Conservation (phyloP, 2,797 vertebrate species). For the Hypotaenidia okinawae region DNA sequence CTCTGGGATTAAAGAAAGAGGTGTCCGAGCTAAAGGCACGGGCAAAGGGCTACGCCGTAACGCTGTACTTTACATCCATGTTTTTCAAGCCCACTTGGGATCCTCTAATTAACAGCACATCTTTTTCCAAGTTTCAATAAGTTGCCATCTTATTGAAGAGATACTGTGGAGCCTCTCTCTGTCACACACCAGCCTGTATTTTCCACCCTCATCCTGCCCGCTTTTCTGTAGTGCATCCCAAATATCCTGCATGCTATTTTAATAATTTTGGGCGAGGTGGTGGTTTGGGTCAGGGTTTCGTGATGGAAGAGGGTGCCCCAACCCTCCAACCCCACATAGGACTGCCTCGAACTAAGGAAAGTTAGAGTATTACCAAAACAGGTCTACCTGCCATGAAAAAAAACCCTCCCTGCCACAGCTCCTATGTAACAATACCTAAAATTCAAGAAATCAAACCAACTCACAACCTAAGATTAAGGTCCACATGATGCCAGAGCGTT, state of each 20-base stretch:
- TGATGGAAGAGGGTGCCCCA: background rate
- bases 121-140: background rate
- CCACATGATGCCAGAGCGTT: background rate
- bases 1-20: background rate
- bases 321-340: background rate
- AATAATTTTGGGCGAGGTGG: background rate
- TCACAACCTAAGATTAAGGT: conserved; percentile 42
- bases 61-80: fast-evolving
- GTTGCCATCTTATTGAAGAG: background rate
- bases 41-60: background rate
- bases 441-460: background rate
- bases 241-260: background rate
- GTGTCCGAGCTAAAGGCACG: background rate
- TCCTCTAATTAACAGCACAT: background rate
- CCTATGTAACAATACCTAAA: background rate
- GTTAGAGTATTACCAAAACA: background rate
- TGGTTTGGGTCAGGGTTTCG: background rate
- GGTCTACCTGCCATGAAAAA: background rate
- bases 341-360: background rate
- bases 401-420: background rate
- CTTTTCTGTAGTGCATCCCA: background rate
- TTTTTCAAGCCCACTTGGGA: background rate
- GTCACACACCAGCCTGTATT: background rate
- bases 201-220: background rate
- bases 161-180: background rate